Evolutionary conservation across 2,113 vertebrate species (phyloP).

Genomic region (Chloropsis hardwickii): DNA sequence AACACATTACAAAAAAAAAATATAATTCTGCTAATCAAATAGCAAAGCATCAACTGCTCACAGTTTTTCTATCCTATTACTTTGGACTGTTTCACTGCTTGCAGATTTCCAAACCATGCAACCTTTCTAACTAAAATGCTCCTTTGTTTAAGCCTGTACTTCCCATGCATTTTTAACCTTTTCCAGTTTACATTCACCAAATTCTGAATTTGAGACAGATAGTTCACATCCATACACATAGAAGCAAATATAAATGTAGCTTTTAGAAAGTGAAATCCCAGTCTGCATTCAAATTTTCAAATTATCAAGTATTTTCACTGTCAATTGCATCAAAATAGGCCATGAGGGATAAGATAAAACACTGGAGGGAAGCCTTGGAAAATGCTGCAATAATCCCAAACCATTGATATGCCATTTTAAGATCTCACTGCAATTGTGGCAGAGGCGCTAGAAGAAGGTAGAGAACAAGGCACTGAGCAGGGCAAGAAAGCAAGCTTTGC

Average conservation of each 20-base stretch:
- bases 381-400: not conserved
- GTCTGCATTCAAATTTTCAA: not conserved
- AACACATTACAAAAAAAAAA: not conserved
- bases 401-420: not conserved
- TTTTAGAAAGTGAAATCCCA: not conserved
- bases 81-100: not conserved
- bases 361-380: not conserved
- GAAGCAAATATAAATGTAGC: not conserved
- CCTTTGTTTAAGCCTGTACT: not conserved
- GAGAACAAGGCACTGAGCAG: not conserved
- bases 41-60: not conserved
- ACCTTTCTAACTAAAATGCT: not conserved
- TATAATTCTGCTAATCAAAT: not conserved
- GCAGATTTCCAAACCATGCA: not conserved
- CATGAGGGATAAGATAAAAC: not conserved
- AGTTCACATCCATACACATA: not conserved
- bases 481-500: not conserved
- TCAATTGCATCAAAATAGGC: not conserved
- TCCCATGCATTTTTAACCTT: not conserved
- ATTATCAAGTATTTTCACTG: not conserved
- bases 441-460: not conserved
- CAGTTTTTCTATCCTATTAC: not conserved
- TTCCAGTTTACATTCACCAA: not conserved
- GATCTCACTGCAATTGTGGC: not conserved
- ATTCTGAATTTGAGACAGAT: not conserved